phyloP scores from a whole-genome alignment of 2,888 invertebrate genomes.

The Perizoma flavofasciatum region DNA sequence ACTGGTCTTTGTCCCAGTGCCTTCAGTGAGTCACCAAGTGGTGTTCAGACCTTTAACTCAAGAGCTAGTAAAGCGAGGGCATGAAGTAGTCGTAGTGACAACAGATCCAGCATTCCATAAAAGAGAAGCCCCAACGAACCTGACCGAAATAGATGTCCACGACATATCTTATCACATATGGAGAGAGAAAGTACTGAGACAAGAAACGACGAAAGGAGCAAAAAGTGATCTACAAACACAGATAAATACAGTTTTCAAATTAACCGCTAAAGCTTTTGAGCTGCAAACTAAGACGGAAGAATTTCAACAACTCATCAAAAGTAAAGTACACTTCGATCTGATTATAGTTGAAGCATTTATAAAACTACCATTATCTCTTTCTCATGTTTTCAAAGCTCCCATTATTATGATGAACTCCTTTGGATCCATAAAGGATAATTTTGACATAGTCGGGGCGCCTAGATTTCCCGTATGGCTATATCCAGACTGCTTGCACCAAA shows the following conservation, averaged over 20 bases:
- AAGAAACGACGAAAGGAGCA: conserved; percentile 15
- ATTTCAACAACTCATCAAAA: conserved; percentile 40
- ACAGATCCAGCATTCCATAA: conserved; percentile 60
- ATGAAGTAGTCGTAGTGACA: conserved; percentile 68
- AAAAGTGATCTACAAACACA: conserved; percentile 26
- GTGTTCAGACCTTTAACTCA: conserved; percentile 62
- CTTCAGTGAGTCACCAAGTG: conserved; percentile 74
- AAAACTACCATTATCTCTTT: conserved; percentile 38
- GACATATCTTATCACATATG: conserved; percentile 47
- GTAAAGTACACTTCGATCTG: conserved; percentile 47
- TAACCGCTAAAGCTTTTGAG: conserved; percentile 32
- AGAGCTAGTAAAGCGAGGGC: conserved; percentile 68
- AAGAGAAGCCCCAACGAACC: conserved; percentile 53
- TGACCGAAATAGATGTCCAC: conserved; percentile 59
- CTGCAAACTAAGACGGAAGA: conserved; percentile 39
- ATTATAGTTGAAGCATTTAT: conserved; percentile 47
- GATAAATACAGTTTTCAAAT: conserved; percentile 6
- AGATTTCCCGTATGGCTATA: conserved; percentile 41
- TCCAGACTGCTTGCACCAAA: conserved; percentile 17
- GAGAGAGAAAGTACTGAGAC: conserved; percentile 14
- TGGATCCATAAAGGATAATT: conserved; percentile 34
- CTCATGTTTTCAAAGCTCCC: conserved; percentile 48
- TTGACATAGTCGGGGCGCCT: conserved; percentile 38
- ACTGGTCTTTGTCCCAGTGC: conserved; percentile 53
- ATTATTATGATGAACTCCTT: conserved; percentile 52